Percentiles rank a stretch among this genome's conserved stretches.
Evolutionary conservation across 1,140 invertebrate genomes (phyloP).

Genomic region (Diorhabda sublineata): DNA sequence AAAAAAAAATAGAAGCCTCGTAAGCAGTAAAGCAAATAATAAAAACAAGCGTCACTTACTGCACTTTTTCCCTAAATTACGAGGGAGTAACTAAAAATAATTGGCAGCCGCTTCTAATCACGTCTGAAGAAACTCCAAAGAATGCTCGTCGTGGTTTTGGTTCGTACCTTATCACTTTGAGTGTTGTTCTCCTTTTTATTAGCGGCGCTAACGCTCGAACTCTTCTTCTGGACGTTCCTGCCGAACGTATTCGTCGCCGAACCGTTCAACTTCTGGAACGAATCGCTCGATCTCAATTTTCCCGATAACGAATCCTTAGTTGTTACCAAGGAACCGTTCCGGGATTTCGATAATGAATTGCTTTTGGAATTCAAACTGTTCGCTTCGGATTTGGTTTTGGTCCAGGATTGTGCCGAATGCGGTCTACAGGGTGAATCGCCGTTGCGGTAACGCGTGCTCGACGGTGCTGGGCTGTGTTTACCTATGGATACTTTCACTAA

Average conservation of each 20-base stretch:
- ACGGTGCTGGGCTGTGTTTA: slow-evolving; percentile 46
- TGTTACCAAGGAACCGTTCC: slow-evolving; percentile 47
- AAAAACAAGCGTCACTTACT: slow-evolving; percentile 45
- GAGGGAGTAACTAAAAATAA: slow-evolving; percentile 35
- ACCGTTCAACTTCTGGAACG: slow-evolving; percentile 39
- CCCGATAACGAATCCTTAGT: slow-evolving; percentile 58
- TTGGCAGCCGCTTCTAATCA: slow-evolving; percentile 32
- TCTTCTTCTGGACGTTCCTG: slow-evolving; percentile 29
- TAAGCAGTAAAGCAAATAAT: slow-evolving; percentile 35
- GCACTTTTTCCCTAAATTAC: slow-evolving; percentile 26
- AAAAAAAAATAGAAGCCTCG: not conserved
- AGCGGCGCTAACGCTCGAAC: slow-evolving; percentile 26
- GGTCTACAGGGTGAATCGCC: slow-evolving; percentile 50
- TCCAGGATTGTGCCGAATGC: slow-evolving; percentile 50
- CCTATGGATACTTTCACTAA: slow-evolving; percentile 29
- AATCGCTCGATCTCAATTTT: slow-evolving; percentile 53
- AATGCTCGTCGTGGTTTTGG: slow-evolving; percentile 54
- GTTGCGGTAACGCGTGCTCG: slow-evolving; percentile 49
- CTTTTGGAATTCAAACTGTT: slow-evolving; percentile 35
- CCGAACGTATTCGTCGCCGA: slow-evolving; percentile 23
- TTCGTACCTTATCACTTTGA: slow-evolving; percentile 59
- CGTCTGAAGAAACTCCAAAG: slow-evolving; percentile 64
- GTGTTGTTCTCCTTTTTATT: slow-evolving; percentile 20
- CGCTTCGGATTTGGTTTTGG: slow-evolving; percentile 39
- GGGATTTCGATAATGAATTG: slow-evolving; percentile 42